These are phyloP conservation scores for Lethenteron reissneri DNA, from an alignment of 2,113 vertebrate species.

Conservation along the genomic window DNA sequence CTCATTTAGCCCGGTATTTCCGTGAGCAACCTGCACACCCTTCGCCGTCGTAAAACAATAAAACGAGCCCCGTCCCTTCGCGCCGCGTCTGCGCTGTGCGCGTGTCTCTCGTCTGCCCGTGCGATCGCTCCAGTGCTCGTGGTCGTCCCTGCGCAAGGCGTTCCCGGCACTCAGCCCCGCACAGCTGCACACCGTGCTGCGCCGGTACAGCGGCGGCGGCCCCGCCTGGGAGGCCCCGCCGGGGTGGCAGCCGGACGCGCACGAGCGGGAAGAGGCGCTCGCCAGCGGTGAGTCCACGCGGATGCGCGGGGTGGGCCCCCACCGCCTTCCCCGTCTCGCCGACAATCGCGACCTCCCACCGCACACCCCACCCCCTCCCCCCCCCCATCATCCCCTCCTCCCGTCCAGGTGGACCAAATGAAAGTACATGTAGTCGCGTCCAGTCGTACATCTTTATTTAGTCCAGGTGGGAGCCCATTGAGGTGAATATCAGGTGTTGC, in stretches of 20 bases:
- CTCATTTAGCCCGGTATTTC: too few relatives aligned
- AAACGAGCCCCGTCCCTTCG: too few relatives aligned
- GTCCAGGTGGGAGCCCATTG: not conserved
- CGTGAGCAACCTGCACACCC: too few relatives aligned
- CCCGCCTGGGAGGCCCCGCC: conserved; percentile 39
- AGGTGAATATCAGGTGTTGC: too few relatives aligned
- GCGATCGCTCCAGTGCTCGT: conserved; percentile 13
- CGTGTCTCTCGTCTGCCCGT: too few relatives aligned
- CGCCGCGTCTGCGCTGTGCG: too few relatives aligned
- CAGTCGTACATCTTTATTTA: not conserved
- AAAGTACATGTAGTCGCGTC: not conserved
- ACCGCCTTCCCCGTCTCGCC: not conserved
- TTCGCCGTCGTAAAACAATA: too few relatives aligned
- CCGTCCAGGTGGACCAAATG: not conserved
- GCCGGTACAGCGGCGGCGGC: conserved; percentile 51
- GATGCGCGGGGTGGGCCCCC: not conserved
- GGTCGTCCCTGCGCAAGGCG: conserved; percentile 34
- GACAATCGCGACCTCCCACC: not conserved
- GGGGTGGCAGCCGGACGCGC: conserved; percentile 40
- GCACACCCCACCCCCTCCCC: not conserved
- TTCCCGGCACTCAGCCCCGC: conserved; percentile 47
- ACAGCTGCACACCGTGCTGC: conserved; percentile 59
- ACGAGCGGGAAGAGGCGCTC: conserved; percentile 37
- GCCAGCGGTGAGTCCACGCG: conserved; percentile 29
- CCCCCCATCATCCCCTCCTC: not conserved